Percentiles rank a stretch among this genome's conserved stretches.
phyloP scores from a whole-genome alignment of 2,888 invertebrate genomes.

The Drosophila koepferae region DNA sequence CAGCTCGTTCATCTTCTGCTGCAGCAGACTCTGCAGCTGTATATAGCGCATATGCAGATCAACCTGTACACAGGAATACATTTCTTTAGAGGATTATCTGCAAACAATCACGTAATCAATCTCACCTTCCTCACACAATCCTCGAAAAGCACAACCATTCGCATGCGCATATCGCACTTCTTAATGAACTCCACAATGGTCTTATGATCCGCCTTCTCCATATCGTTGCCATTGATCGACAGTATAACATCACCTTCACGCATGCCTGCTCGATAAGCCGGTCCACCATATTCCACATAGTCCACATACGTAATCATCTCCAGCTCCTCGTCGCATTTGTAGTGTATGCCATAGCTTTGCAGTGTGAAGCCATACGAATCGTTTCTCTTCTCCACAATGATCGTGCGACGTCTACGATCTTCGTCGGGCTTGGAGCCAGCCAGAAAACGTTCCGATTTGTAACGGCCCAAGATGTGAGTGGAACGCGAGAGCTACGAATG shows the following conservation, averaged over 20 bases:
- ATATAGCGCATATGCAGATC: conserved; percentile 97
- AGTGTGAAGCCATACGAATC: conserved; percentile 97
- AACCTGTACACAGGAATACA: conserved; percentile 83
- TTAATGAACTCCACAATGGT: conserved; percentile 96
- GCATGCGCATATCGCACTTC: conserved; percentile 94
- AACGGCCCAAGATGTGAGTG: conserved; percentile 89
- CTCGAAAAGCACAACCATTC: conserved; percentile 98
- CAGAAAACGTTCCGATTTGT: conserved; percentile 89
- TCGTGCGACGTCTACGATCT: conserved; percentile 94
- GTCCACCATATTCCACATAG: conserved; percentile 96
- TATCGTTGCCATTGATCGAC: conserved; percentile 97
- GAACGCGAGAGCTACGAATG: conserved; percentile 73
- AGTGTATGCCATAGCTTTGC: conserved; percentile 98
- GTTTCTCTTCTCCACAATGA: conserved; percentile 95
- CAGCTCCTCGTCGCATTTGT: conserved; percentile 96
- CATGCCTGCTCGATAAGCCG: conserved; percentile 97
- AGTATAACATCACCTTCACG: conserved; percentile 98
- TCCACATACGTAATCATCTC: conserved; percentile 99
- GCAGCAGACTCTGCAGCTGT: conserved; percentile 93
- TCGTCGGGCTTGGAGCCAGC: conserved; percentile 90
- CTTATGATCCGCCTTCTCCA: conserved; percentile 97
- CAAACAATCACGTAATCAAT: background rate
- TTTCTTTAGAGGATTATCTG: conserved; percentile 2
- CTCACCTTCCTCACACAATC: conserved; percentile 96
- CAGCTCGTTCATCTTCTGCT: conserved; percentile 93